Percentiles rank a stretch among this genome's conserved stretches.
These are phyloP conservation scores for Ephydatia muelleri DNA, from an alignment of 37 sponge, comb jelly and placozoan genomes.

Conservation along the genomic window DNA sequence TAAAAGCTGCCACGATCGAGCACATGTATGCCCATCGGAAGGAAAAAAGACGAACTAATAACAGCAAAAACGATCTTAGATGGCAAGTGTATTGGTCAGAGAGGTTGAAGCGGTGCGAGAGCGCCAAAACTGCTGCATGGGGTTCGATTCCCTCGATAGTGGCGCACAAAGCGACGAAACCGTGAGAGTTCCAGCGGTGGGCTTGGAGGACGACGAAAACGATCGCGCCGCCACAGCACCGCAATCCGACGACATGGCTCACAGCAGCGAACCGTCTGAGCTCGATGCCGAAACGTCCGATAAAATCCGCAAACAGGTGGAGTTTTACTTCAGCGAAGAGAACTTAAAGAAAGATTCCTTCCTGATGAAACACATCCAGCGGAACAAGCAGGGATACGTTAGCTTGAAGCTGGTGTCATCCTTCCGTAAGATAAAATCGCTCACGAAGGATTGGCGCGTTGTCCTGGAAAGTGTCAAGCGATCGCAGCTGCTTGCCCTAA, in stretches of 20 bases:
- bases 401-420: conserved; percentile 90
- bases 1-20: too few relatives aligned
- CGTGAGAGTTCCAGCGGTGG: neutral
- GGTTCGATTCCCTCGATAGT: neutral
- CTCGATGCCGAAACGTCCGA: conserved; percentile 43
- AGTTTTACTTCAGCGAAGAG: conserved; percentile 97
- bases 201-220: neutral
- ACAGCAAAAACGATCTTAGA: too few relatives aligned
- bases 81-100: too few relatives aligned
- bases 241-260: neutral
- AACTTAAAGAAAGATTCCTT: conserved; percentile 89
- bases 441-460: conserved; percentile 82
- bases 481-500: conserved; percentile 66
- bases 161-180: neutral
- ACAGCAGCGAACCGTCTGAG: conserved; percentile 3
- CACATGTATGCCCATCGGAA: too few relatives aligned
- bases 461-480: conserved; percentile 54
- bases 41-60: too few relatives aligned
- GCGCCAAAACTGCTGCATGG: too few relatives aligned
- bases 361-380: conserved; percentile 87
- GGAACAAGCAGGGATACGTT: conserved; percentile 88
- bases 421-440: conserved; percentile 81
- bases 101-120: too few relatives aligned
- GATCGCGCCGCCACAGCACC: neutral
- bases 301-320: conserved; percentile 77